Evolutionary conservation across 2,797 vertebrate species (phyloP), one percentile per base, ranked within the genome.

Genomic region (Notolepis coatsorum): DNA sequence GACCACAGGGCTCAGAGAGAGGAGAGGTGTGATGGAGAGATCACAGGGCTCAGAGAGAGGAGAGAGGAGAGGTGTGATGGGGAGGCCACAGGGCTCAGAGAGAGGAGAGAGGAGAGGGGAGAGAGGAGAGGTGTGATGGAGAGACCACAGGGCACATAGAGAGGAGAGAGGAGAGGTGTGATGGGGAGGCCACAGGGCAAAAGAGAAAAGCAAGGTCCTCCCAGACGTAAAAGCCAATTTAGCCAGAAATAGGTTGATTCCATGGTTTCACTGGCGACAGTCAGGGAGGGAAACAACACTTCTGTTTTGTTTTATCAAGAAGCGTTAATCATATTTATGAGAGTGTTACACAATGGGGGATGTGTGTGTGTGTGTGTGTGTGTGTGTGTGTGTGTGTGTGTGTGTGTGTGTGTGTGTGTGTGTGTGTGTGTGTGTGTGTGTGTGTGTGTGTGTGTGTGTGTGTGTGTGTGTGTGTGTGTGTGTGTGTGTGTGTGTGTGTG

Each of bases 221-320:
- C 20, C 39, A n/a, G 47, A 75, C 61, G 82, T 80, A 81, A 77
- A n/a, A 28, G 25, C 37, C 75, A 79, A 83, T 84, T 82, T 72
- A 21, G 3, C 63, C 65, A 56, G 61, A 82, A 83, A 87, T 80
- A 79, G 73, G 67, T 37, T 67, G 57, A 68, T 42, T 33, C 24
- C 50, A 18, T 15, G 39, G 48, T 72, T 81, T 86, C 48, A 84
- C 64, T 72, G 58, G 84, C 67, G 73, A 75, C 55, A 73, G 80
- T 75, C 47, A 64, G 35, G 30, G 13, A 47, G 57, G 38, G 75
- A 61, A 86, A 88, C 85, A 84, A 82, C n/a, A 25, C 63, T 28
- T 37, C 50, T 76, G 79, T 81, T 81, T 63, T 61, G 53, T 82
- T 28, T 53, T 54, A 86, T 85, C 43, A 75, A 68, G 63, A 61